Conservation (phyloP, 2,113 vertebrate genomes). For the Dinomys branickii region DNA sequence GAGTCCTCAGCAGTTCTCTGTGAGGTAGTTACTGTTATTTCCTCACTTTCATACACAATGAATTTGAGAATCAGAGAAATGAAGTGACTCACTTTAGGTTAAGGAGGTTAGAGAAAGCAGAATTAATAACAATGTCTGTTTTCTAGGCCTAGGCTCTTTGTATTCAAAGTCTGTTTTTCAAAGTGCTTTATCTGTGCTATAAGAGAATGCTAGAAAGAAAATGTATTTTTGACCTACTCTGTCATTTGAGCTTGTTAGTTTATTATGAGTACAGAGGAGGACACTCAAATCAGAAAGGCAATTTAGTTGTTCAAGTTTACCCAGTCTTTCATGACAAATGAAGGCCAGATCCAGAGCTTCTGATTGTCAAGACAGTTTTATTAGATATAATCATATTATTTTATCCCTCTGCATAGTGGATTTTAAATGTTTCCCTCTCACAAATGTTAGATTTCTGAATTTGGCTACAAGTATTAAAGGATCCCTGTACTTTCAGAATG, state of each 20-base stretch:
- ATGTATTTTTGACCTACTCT: neutral
- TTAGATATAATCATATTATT: neutral
- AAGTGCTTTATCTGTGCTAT: neutral
- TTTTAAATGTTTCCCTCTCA: neutral
- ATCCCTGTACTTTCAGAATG: neutral
- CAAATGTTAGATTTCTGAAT: conserved; percentile 14
- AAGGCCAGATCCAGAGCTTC: neutral
- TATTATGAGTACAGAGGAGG: neutral
- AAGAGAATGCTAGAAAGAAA: neutral
- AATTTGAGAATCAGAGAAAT: neutral
- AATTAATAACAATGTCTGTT: conserved; percentile 17
- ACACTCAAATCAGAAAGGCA: conserved; percentile 19
- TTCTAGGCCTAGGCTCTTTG: neutral
- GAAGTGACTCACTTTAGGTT: conserved; percentile 16
- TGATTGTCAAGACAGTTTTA: conserved; percentile 1
- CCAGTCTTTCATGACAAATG: neutral
- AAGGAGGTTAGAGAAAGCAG: neutral
- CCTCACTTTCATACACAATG: neutral
- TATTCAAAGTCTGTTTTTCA: neutral
- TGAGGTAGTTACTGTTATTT: neutral
- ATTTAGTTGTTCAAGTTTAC: neutral
- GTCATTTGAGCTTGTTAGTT: neutral
- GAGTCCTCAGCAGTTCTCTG: neutral
- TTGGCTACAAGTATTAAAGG: conserved; percentile 11
- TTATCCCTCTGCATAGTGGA: neutral